phyloP scores from a whole-genome alignment of 2,888 invertebrate genomes.

The Eulithis testata region DNA sequence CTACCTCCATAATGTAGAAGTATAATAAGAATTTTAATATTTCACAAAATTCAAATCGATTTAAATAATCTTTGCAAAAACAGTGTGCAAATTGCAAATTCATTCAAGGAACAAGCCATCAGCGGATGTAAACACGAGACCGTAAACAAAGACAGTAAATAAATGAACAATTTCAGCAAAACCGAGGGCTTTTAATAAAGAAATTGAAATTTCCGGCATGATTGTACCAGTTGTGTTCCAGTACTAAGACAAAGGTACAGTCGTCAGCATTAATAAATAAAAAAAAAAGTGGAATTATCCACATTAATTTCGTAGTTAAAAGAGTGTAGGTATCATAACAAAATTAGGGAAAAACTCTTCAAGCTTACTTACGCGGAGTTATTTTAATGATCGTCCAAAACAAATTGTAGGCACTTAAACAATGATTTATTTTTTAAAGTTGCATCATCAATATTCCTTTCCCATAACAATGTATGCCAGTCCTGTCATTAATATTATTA shows the following conservation, averaged over 20 bases:
- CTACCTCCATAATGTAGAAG: no score
- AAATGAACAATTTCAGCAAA: constrained; percentile 57
- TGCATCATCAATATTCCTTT: constrained; percentile 16
- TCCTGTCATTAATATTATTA: constrained; percentile 39
- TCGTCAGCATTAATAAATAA: not conserved
- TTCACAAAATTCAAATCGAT: no score
- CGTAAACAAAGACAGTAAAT: constrained; percentile 52
- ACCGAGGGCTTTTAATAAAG: constrained; percentile 58
- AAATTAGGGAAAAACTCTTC: no score
- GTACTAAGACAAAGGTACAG: not conserved
- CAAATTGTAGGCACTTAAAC: no score
- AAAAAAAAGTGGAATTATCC: no score
- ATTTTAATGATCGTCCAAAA: no score
- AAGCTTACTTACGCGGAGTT: no score
- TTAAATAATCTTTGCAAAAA: not conserved
- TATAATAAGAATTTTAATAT: no score
- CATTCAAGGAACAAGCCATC: constrained; percentile 2
- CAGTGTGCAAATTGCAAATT: constrained; percentile 2
- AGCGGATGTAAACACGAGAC: constrained; percentile 46
- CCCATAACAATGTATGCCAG: constrained; percentile 35
- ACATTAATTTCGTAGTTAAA: no score
- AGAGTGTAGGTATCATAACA: no score
- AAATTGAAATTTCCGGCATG: constrained; percentile 70
- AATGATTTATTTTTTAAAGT: constrained; percentile 14
- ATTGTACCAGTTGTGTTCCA: constrained; percentile 23